These are phyloP conservation scores for Philotrypesis tridentata DNA, from an alignment of 1,140 invertebrate genomes.

Conservation along the genomic window DNA sequence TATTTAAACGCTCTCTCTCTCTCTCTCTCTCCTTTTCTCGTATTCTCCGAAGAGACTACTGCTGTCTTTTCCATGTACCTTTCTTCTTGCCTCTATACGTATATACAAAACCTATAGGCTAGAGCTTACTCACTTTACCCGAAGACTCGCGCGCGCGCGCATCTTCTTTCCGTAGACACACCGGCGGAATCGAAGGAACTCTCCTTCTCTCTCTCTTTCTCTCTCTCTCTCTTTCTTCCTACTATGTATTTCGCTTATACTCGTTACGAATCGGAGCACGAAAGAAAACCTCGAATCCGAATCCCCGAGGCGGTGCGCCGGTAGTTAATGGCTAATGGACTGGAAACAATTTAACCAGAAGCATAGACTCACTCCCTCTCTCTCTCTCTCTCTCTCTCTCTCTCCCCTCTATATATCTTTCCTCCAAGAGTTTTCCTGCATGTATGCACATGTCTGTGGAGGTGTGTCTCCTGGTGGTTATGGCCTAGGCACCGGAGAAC, in stretches of 20 bases:
- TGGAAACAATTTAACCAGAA: conserved; percentile 66
- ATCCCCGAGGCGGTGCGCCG: conserved; percentile 39
- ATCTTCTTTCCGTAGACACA: neutral
- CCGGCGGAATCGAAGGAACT: neutral
- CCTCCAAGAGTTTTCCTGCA: neutral
- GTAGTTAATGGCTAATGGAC: conserved; percentile 66
- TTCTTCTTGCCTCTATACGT: neutral
- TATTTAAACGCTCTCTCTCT: conserved; percentile 69
- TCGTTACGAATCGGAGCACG: conserved; percentile 49
- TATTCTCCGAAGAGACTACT: neutral
- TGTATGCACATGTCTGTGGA: neutral
- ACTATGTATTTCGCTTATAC: conserved; percentile 42
- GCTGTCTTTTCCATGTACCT: neutral
- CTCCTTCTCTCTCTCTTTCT: no score
- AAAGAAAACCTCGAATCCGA: conserved; percentile 57
- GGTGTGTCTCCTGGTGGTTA: neutral
- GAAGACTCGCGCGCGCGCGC: conserved; percentile 4
- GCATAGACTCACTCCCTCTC: neutral
- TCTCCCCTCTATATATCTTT: neutral
- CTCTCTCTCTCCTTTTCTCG: neutral
- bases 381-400: neutral
- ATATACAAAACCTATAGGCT: neutral
- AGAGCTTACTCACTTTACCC: conserved; percentile 21
- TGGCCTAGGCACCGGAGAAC: neutral
- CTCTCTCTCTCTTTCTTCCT: no score